Conservation (phyloP, 92 coral and sea anemone genomes). For the Chrysogorgia sp. region DNA sequence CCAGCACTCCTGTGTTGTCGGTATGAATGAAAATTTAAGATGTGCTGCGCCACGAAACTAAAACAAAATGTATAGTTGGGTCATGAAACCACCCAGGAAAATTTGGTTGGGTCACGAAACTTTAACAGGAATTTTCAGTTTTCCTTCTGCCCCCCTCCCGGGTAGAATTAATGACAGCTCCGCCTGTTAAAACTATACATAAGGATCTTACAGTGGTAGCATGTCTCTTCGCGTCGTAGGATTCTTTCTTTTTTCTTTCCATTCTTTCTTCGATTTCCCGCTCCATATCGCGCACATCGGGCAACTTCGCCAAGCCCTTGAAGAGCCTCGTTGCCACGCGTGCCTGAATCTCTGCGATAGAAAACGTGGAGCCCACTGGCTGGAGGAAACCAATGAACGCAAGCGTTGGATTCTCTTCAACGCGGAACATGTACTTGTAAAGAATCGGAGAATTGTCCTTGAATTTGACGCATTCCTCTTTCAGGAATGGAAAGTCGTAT, state of each 20-base stretch:
- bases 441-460: slow-evolving; percentile 17
- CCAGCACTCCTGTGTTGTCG: no score
- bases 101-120: no score
- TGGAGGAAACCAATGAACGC: slow-evolving; percentile 69
- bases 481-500: slow-evolving; percentile 20
- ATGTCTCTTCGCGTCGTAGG: slow-evolving; percentile 63
- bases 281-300: slow-evolving; percentile 62
- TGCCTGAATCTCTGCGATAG: slow-evolving; percentile 82
- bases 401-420: slow-evolving; percentile 26
- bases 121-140: no score
- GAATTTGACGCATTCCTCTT: slow-evolving; percentile 17
- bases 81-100: no score
- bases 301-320: slow-evolving; percentile 69
- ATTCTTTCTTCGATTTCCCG: slow-evolving; percentile 61
- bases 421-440: slow-evolving; percentile 33
- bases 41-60: no score
- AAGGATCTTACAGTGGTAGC: slow-evolving; percentile 73
- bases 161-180: no score
- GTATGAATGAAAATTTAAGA: no score
- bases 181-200: no score
- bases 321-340: slow-evolving; percentile 83
- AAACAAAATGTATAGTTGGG: no score
- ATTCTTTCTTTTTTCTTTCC: slow-evolving; percentile 54
- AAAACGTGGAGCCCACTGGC: slow-evolving; percentile 76
- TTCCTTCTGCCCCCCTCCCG: no score